phyloP scores from a whole-genome alignment of 1,140 invertebrate species.

The Coboldia fuscipes region DNA sequence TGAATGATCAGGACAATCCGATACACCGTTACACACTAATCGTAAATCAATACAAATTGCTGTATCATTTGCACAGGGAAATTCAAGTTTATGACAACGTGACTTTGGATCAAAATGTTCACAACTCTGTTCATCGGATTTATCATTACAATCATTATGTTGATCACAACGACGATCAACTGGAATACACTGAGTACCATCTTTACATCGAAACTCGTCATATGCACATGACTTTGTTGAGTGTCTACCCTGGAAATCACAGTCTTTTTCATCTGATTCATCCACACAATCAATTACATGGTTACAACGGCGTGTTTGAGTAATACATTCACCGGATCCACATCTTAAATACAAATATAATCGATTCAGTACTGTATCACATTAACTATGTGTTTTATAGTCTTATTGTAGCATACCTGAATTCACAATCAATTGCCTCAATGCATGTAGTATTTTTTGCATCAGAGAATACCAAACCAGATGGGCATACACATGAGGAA shows the following conservation, averaged over 20 bases:
- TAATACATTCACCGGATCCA: slow-evolving; percentile 38
- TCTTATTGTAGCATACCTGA: slow-evolving; percentile 3
- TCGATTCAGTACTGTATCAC: neutral
- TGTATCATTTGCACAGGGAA: slow-evolving; percentile 70
- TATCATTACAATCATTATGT: slow-evolving; percentile 48
- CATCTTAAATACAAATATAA: slow-evolving; percentile 22
- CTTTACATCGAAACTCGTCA: slow-evolving; percentile 34
- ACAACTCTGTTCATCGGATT: slow-evolving; percentile 51
- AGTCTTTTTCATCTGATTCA: slow-evolving; percentile 42
- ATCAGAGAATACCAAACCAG: slow-evolving; percentile 24
- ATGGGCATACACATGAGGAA: slow-evolving; percentile 35
- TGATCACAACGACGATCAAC: slow-evolving; percentile 40
- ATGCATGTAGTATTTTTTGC: slow-evolving; percentile 27
- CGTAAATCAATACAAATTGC: slow-evolving; percentile 37
- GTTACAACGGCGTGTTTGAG: slow-evolving; percentile 39
- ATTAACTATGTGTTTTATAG: neutral
- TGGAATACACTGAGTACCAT: slow-evolving; percentile 22
- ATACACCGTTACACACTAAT: slow-evolving; percentile 35
- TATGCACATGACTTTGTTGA: slow-evolving; percentile 23
- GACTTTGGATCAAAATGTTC: slow-evolving; percentile 12
- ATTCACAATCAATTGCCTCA: slow-evolving; percentile 23
- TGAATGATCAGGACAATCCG: slow-evolving; percentile 40
- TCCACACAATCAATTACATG: slow-evolving; percentile 40
- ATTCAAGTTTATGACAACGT: slow-evolving; percentile 34
- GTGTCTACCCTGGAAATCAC: slow-evolving; percentile 20